Conservation (phyloP, 30 jellyfish, hydroid and myxozoan species). For the Hydractinia symbiolongicarpus region DNA sequence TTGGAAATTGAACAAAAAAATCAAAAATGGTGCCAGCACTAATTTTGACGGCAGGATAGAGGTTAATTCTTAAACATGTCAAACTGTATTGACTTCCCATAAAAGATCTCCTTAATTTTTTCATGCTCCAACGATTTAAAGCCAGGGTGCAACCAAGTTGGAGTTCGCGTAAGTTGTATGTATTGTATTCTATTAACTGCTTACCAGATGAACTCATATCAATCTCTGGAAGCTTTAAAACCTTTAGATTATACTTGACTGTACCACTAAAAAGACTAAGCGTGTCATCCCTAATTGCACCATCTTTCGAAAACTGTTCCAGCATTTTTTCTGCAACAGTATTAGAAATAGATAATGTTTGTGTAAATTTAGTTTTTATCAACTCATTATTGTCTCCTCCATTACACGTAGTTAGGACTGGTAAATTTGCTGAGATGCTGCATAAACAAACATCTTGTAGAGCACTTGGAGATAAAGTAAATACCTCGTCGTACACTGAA, state of each 20-base stretch:
- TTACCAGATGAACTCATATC: slow-evolving; percentile 29
- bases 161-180: slow-evolving; percentile 15
- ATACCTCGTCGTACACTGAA: slow-evolving; percentile 34
- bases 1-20: slow-evolving; percentile 37
- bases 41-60: slow-evolving; percentile 26
- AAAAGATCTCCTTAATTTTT: slow-evolving; percentile 11
- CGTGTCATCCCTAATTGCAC: slow-evolving; percentile 7
- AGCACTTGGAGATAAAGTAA: slow-evolving; percentile 18
- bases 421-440: background rate
- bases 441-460: slow-evolving; percentile 32
- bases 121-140: slow-evolving; percentile 19
- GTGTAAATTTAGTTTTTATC: slow-evolving; percentile 1
- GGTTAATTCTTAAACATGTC: slow-evolving; percentile 12
- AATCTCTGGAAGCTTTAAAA: slow-evolving; percentile 35
- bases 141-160: slow-evolving; percentile 12
- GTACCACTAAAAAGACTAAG: slow-evolving; percentile 5
- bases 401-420: slow-evolving; percentile 8
- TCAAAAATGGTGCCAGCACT: slow-evolving; percentile 33
- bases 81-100: slow-evolving; percentile 23
- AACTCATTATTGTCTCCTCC: background rate
- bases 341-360: slow-evolving; percentile 2
- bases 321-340: slow-evolving; percentile 33
- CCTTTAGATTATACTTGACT: slow-evolving; percentile 22
- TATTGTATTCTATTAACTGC: slow-evolving; percentile 7
- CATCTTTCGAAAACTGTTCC: slow-evolving; percentile 7